phyloP scores from a whole-genome alignment of 1,140 invertebrate species.

The Drosophila fuyamai region DNA sequence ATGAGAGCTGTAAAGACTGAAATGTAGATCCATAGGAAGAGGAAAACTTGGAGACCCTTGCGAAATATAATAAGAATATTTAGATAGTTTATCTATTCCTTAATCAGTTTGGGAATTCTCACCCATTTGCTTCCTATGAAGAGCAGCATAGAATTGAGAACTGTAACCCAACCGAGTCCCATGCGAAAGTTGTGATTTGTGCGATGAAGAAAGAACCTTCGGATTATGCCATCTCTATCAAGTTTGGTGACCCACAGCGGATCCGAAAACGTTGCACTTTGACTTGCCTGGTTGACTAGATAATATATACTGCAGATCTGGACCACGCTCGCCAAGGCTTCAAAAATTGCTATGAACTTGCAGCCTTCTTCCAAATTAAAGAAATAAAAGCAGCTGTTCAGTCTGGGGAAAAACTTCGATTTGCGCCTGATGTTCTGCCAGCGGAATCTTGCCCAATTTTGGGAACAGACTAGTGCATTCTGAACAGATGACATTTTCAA shows the following conservation, averaged over 20 bases:
- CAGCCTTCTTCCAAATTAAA: constrained; percentile 37
- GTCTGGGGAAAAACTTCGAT: not conserved
- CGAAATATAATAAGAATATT: no score
- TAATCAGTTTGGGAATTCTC: not conserved
- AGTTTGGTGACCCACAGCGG: constrained; percentile 3
- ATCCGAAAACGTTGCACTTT: not conserved
- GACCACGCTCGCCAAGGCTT: constrained; percentile 13
- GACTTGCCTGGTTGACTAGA: not conserved
- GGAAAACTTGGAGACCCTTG: constrained; percentile 27
- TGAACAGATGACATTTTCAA: constrained; percentile 11
- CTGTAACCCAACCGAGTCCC: constrained; percentile 1
- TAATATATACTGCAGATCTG: constrained; percentile 14
- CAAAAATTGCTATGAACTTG: constrained; percentile 37
- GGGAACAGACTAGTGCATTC: no score
- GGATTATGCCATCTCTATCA: not conserved
- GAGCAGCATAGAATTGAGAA: constrained; percentile 20
- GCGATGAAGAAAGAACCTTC: not conserved
- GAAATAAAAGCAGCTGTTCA: constrained; percentile 26
- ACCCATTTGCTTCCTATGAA: constrained; percentile 33
- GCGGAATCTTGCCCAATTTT: not conserved
- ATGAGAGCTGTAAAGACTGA: not conserved
- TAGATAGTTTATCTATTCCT: no score
- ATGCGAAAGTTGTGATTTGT: constrained; percentile 7
- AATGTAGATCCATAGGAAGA: constrained; percentile 39
- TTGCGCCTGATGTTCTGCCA: no score